Base-by-base conservation (phyloP, 2,888 invertebrate genomes). In the Heliconius charithonia region DNA sequence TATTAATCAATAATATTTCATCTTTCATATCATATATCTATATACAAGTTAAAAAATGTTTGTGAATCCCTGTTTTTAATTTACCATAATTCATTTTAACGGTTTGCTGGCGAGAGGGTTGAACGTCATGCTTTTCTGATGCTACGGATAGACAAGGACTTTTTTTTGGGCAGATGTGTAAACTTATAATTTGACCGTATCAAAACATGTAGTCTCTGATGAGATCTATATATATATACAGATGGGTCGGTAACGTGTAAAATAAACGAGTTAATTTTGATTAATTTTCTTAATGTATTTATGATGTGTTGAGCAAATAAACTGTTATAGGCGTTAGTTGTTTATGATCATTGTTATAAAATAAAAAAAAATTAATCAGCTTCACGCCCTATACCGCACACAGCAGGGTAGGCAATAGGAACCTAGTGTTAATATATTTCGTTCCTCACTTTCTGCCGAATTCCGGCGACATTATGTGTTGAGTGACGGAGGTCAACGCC, bases 1-100 rank as follows among this genome's bases (percentile, higher is more conserved):
- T 32, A 32, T 32, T 32, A 9, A 37, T 37, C 1, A 37, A 9
- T 9, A 37, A 37, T 37, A 37, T 37, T 37, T 37, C 32, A 37
- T 9, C 9, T 9, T 1, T 9, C 32, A 37, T 9, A 37, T 37
- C 32, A 37, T 9, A 37, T 9, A n/a, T n/a, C n/a, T n/a, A 37
- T 0, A 56, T 16, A 16, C n/a, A 65, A 12, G 27, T 45, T 13
- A 22, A 22, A 62, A 78, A 83, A 87, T 84, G 79, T 90, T 93
- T 91, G 84, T 37, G 77, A 76, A 89, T 83, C 82, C 83, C 91
- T 89, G 89, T 37, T 73, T 77, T 82, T 83, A 80, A 83, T 81
- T 85, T 86, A 87, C 89, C 89, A 93, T 94, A 91, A 92, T 86
- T 94, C 93, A 95, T 93, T 93, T 94, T 93, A 94, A 94, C 94